A percentile compares a stretch with the other conserved stretches of the same genome.
Conservation (phyloP, 1,140 invertebrate genomes). For the Hirudo medicinalis region DNA sequence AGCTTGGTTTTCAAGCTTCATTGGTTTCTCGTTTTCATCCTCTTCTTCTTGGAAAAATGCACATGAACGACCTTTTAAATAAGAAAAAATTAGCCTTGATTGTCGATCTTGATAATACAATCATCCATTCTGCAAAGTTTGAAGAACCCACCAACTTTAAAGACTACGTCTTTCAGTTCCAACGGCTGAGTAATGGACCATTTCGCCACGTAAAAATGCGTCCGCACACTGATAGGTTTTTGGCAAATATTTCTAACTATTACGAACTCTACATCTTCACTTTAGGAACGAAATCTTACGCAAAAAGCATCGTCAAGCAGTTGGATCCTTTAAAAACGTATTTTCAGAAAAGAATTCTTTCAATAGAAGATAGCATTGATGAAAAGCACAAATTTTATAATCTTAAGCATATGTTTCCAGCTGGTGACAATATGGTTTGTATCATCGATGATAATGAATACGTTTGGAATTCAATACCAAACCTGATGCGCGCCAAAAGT, state of each 20-base stretch:
- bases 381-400: slow-evolving; percentile 89
- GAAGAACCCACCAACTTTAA: slow-evolving; percentile 76
- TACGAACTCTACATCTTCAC: slow-evolving; percentile 97
- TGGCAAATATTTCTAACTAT: slow-evolving; percentile 66
- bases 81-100: slow-evolving; percentile 79
- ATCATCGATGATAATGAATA: slow-evolving; percentile 98
- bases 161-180: slow-evolving; percentile 88
- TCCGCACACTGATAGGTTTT: slow-evolving; percentile 70
- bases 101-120: slow-evolving; percentile 95
- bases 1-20: no score
- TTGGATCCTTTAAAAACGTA: slow-evolving; percentile 73
- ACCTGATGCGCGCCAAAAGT: slow-evolving; percentile 89
- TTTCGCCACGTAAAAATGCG: slow-evolving; percentile 82
- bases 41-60: slow-evolving; percentile 51
- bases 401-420: slow-evolving; percentile 91
- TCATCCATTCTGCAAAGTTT: slow-evolving; percentile 97
- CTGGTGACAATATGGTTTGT: slow-evolving; percentile 91
- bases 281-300: slow-evolving; percentile 90
- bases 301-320: slow-evolving; percentile 77
- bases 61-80: slow-evolving; percentile 68
- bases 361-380: slow-evolving; percentile 93
- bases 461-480: slow-evolving; percentile 90
- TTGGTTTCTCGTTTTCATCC: no score
- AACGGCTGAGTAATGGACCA: slow-evolving; percentile 53
- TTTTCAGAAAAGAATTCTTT: slow-evolving; percentile 93